These are phyloP conservation scores for Agelaius tricolor DNA, from an alignment of 2,113 vertebrate species.

Conservation along the genomic window DNA sequence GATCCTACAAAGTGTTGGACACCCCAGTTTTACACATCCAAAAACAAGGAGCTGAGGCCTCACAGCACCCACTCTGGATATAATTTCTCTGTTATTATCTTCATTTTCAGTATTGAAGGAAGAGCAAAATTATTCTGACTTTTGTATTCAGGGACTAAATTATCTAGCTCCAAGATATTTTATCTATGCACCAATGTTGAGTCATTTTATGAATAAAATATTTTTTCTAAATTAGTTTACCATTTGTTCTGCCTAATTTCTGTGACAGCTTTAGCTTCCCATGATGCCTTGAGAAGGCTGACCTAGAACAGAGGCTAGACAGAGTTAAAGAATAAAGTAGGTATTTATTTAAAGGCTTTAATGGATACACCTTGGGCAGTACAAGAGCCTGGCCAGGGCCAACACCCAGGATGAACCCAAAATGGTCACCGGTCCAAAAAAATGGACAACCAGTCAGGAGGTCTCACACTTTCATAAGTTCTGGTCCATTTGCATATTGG, in stretches of 20 bases:
- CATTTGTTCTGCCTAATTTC: constrained; percentile 2
- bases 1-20: neutral
- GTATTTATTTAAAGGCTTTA: neutral
- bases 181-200: neutral
- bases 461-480: neutral
- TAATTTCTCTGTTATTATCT: neutral
- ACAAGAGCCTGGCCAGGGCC: neutral
- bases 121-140: neutral
- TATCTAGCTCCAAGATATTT: neutral
- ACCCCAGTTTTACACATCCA: neutral
- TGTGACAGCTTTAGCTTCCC: neutral
- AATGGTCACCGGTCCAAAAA: neutral
- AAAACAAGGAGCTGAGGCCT: neutral
- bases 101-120: neutral
- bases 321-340: neutral
- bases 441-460: fast-evolving
- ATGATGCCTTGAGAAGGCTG: neutral
- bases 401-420: neutral
- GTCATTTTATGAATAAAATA: constrained; percentile 47
- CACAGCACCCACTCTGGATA: neutral
- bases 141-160: neutral
- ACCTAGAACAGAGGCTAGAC: neutral
- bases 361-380: neutral
- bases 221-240: neutral
- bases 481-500: neutral